Evolutionary conservation across 2,888 invertebrate genomes (phyloP).

Genomic region (Oligia strigilis): DNA sequence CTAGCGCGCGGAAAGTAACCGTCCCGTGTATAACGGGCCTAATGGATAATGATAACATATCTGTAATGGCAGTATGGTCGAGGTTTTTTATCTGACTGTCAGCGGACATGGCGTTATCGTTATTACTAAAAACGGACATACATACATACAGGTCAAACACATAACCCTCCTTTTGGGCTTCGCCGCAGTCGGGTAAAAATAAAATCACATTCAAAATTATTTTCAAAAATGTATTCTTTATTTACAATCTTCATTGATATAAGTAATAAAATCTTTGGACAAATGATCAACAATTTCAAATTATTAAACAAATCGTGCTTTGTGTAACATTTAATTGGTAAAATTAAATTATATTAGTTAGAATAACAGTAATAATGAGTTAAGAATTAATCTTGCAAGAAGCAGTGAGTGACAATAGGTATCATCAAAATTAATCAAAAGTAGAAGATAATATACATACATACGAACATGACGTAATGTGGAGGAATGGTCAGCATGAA

Average conservation of each 20-base stretch:
- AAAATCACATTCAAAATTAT: conserved; percentile 29
- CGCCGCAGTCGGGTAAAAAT: conserved; percentile 5
- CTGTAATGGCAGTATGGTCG: background rate
- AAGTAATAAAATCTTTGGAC: conserved; percentile 61
- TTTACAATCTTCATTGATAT: conserved; percentile 62
- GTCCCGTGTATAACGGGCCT: background rate
- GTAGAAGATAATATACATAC: background rate
- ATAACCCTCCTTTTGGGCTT: too few relatives aligned
- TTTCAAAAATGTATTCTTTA: conserved; percentile 59
- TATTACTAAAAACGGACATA: conserved; percentile 9
- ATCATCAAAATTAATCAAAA: background rate
- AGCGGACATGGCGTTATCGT: background rate
- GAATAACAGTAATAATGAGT: background rate
- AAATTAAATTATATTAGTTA: background rate
- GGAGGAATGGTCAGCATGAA: background rate
- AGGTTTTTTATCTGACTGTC: background rate
- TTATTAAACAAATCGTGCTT: conserved; percentile 40
- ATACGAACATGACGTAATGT: background rate
- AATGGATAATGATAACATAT: background rate
- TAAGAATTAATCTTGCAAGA: conserved; percentile 17
- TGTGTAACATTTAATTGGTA: conserved; percentile 31
- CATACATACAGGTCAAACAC: too few relatives aligned
- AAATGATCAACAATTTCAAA: conserved; percentile 52
- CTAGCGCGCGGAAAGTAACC: background rate
- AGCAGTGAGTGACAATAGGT: conserved; percentile 19